Evolutionary conservation across 2,797 vertebrate species (phyloP).

Genomic region (Sebastes goodei): DNA sequence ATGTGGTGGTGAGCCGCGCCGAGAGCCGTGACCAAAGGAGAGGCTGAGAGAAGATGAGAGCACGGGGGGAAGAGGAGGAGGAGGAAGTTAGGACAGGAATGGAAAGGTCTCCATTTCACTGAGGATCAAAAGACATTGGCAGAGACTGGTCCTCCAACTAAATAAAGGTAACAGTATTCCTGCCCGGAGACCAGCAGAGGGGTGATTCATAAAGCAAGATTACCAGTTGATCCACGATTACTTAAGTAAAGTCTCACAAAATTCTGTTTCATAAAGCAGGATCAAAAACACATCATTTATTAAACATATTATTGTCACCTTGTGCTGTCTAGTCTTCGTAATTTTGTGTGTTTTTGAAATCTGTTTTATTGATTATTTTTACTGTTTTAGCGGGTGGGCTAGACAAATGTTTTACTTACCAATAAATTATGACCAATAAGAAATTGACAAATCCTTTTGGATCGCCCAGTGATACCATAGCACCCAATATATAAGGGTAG

Average conservation of each 20-base stretch:
- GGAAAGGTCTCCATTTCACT: slow-evolving; percentile 27
- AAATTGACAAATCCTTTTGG: too few species aligned
- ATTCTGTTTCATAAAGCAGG: not conserved
- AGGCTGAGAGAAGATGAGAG: slow-evolving; percentile 56
- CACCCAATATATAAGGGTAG: too few species aligned
- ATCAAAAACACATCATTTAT: not conserved
- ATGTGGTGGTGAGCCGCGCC: slow-evolving; percentile 32
- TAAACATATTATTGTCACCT: too few species aligned
- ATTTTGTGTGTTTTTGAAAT: too few species aligned
- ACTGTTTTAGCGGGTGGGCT: rapidly evolving
- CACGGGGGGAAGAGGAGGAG: not conserved
- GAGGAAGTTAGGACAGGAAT: not conserved
- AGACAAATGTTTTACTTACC: too few species aligned
- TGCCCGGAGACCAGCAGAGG: not conserved
- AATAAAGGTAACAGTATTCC: not conserved
- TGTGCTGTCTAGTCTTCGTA: too few species aligned
- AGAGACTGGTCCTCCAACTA: not conserved
- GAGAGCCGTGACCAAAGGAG: slow-evolving; percentile 52
- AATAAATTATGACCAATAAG: too few species aligned
- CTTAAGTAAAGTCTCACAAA: not conserved
- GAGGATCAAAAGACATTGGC: slow-evolving; percentile 23
- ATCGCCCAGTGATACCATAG: too few species aligned
- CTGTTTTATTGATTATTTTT: too few species aligned
- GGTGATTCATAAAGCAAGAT: not conserved
- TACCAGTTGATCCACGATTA: not conserved